phyloP scores from a whole-genome alignment of 2,888 invertebrate genomes.

The Cephus rjabovi region DNA sequence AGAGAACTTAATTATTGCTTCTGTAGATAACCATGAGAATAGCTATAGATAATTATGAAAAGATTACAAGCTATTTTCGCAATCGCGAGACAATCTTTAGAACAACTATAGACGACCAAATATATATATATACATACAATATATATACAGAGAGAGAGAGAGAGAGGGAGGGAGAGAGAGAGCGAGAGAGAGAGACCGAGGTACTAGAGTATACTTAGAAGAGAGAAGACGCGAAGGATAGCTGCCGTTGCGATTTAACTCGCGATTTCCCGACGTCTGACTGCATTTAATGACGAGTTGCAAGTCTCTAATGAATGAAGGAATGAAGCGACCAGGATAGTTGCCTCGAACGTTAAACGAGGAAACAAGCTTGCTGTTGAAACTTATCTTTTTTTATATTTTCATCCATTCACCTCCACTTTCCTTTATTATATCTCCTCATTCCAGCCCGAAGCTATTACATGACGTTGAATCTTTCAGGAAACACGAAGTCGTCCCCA shows the following conservation, averaged over 20 bases:
- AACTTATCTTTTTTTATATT: neutral
- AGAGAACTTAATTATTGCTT: slow-evolving; percentile 41
- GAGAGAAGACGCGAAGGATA: slow-evolving; percentile 17
- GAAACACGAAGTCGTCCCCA: neutral
- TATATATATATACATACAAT: too few relatives aligned
- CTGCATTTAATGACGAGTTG: slow-evolving; percentile 51
- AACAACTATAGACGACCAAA: neutral
- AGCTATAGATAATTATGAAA: slow-evolving; percentile 46
- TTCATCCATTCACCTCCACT: neutral
- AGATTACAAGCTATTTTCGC: slow-evolving; percentile 38
- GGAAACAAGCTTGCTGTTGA: neutral
- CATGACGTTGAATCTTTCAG: neutral
- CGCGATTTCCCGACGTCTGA: slow-evolving; percentile 42
- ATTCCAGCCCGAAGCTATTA: neutral
- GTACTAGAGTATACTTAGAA: slow-evolving; percentile 1
- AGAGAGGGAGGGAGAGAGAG: too few relatives aligned
- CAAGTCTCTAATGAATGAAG: slow-evolving; percentile 50
- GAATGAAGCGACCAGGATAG: slow-evolving; percentile 37
- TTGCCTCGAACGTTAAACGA: neutral
- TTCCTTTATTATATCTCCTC: neutral
- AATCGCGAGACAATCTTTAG: neutral
- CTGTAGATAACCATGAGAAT: slow-evolving; percentile 51
- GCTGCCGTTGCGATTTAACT: slow-evolving; percentile 28
- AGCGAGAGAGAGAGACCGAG: neutral
- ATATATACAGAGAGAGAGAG: too few relatives aligned